Percentiles rank a stretch among this genome's conserved stretches.
phyloP scores from a whole-genome alignment of 2,113 vertebrate species.

The Vulpes ferrilata region DNA sequence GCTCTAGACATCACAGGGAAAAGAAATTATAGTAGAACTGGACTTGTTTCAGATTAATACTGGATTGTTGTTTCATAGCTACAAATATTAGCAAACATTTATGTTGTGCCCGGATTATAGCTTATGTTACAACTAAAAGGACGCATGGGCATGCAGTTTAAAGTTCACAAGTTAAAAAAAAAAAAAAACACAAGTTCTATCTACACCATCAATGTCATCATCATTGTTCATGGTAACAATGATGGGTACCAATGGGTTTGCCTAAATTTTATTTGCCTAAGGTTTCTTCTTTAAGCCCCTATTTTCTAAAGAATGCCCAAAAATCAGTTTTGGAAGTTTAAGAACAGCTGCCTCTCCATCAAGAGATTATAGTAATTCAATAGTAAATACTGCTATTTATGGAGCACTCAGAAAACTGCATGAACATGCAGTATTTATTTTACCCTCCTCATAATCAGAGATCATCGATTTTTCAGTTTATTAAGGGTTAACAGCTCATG shows the following conservation, averaged over 20 bases:
- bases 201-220: not conserved
- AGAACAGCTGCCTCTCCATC: not conserved
- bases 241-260: not conserved
- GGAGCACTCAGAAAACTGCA: not conserved
- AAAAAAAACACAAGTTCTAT: not conserved
- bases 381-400: not conserved
- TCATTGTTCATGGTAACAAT: not conserved
- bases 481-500: not conserved
- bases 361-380: not conserved
- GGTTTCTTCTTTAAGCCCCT: not conserved
- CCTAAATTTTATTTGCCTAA: not conserved
- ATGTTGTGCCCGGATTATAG: not conserved
- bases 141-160: not conserved
- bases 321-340: not conserved
- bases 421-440: not conserved
- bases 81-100: not conserved
- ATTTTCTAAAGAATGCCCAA: not conserved
- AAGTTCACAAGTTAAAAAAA: not conserved
- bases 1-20: not conserved
- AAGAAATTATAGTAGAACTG: not conserved
- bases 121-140: constrained; percentile 39
- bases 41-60: constrained; percentile 1
- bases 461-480: not conserved
- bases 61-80: not conserved
- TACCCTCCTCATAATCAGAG: not conserved